Evolutionary conservation across 2,797 vertebrate species (phyloP).

Genomic region (Graptemys geographica): DNA sequence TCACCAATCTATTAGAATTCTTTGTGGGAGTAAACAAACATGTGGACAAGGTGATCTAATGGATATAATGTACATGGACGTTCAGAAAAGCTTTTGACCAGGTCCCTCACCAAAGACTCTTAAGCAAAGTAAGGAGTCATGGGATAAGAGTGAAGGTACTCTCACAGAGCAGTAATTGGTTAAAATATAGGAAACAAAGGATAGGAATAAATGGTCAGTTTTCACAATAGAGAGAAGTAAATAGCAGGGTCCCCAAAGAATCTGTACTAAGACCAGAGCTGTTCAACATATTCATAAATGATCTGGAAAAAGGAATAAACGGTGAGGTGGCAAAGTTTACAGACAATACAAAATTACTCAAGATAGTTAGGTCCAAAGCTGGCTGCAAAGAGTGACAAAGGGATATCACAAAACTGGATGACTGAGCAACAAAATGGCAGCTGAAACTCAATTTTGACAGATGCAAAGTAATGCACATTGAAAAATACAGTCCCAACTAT

Average conservation of each 20-base stretch:
- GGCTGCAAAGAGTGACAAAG: background rate
- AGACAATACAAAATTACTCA: background rate
- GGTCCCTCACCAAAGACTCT: background rate
- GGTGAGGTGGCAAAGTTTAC: background rate
- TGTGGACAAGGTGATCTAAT: background rate
- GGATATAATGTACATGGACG: background rate
- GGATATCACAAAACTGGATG: background rate
- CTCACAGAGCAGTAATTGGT: background rate
- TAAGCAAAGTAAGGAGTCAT: background rate
- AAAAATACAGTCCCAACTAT: too few relatives aligned
- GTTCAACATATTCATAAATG: background rate
- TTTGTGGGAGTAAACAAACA: background rate
- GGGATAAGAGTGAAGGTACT: background rate
- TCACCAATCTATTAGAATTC: background rate
- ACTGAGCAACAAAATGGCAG: background rate
- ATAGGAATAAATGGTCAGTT: background rate
- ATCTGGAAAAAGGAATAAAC: background rate
- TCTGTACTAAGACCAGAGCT: background rate
- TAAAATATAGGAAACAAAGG: background rate
- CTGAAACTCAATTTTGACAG: background rate
- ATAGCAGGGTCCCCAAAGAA: background rate
- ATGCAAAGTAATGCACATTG: background rate
- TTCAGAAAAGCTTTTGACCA: background rate
- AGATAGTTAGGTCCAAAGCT: background rate
- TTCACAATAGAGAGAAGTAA: background rate